Conservation (phyloP, 2,113 vertebrate species). For the Pan paniscus region DNA sequence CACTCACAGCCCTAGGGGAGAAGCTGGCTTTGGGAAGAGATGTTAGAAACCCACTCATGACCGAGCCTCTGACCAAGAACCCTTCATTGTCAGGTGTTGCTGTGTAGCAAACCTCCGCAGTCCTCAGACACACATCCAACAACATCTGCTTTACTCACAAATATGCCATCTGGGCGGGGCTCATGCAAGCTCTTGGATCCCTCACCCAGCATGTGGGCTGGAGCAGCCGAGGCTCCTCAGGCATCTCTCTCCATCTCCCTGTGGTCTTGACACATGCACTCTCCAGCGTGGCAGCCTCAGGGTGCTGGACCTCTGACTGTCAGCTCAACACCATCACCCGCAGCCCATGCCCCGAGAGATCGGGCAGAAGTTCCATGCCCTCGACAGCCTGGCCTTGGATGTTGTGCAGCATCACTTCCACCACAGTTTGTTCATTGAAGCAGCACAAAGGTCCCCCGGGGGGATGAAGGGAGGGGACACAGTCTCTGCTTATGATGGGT, state of each 20-base stretch:
- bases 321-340: background rate
- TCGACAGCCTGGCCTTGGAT: background rate
- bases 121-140: background rate
- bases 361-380: background rate
- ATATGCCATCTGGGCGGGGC: background rate
- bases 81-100: background rate
- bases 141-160: background rate
- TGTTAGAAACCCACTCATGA: background rate
- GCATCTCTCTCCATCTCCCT: background rate
- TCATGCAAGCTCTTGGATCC: background rate
- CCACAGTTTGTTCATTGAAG: background rate
- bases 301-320: background rate
- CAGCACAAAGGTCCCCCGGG: background rate
- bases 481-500: background rate
- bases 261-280: background rate
- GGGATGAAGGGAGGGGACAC: background rate
- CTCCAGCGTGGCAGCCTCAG: no score
- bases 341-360: accelerated
- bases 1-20: background rate
- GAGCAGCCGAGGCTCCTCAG: background rate
- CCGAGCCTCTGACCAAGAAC: background rate
- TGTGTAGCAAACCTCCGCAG: background rate
- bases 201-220: no score
- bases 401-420: background rate
- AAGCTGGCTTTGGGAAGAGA: background rate